Base-by-base conservation (phyloP, 2,113 vertebrate species). In the Geococcyx californianus region DNA sequence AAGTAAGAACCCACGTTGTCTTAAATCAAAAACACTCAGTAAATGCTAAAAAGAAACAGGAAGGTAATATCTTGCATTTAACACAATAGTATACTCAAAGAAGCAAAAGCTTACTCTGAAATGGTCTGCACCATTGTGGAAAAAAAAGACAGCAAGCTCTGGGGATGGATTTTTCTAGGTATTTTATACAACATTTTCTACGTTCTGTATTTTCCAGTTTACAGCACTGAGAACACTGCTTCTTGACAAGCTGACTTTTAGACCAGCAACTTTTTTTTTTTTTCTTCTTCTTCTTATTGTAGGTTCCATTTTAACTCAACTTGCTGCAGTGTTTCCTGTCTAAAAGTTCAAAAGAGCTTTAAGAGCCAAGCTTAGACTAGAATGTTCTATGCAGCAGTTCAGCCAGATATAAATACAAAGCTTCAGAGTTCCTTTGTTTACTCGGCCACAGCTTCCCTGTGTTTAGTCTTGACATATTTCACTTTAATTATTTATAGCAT, bases 401-500 rank as follows among this genome's bases (percentile, higher is more conserved):
- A 91, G 63, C 59, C 47, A 86, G 51, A 80, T 42, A 59, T 5
- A 78, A 78, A 91, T 33, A 34, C 51, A 64, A 83, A 85, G 93
- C 87, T 83, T 89, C 55, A 10, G 68, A 94, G 55, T 67, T 42
- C 59, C 78, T 90, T 87, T 96, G 90, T 95, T 94, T 88, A 91
- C 40, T 67, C 77, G 78, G 82, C 68, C 68, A 74, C 47, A 74
- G 68, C 68, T 64, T 94, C 77, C 56, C 76, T 29, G 20, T 55
- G 47, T 58, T 69, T 55, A 84, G 79, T 11, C 63, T 60, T 95
- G 79, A 90, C 87, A 64, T 68, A 91, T 63, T 93, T 83, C 34
- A 83, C 44, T 86, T 90, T 13, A 92, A 94, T 93, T 95, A 90
- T 92, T 95, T 84, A 92, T 72, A 96, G 44, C 60, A 72, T 92